phyloP scores from a whole-genome alignment of 2,797 vertebrate species.

The Rhinatrema bivittatum region DNA sequence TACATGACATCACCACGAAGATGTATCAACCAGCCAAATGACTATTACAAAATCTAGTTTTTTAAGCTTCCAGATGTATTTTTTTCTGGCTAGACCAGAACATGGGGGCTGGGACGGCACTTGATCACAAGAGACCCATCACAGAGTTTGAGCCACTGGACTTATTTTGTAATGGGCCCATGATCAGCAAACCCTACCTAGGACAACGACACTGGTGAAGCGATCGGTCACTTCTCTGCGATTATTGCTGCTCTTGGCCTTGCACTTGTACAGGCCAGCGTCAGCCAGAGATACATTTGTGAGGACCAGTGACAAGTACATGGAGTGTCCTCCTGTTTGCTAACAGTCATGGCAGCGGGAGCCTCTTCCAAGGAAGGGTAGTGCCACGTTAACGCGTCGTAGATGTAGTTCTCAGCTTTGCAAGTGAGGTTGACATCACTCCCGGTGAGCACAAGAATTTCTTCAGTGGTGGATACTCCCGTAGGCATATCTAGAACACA shows the following conservation, averaged over 20 bases:
- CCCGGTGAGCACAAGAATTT: conserved; percentile 53
- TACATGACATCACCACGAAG: too few species aligned
- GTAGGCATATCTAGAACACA: conserved; percentile 33
- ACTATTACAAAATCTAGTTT: too few species aligned
- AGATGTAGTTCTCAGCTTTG: conserved; percentile 70
- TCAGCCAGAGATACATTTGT: conserved; percentile 59
- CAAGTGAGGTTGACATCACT: conserved; percentile 63
- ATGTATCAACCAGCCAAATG: too few species aligned
- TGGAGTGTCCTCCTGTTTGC: conserved; percentile 49
- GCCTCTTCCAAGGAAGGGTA: conserved; percentile 47
- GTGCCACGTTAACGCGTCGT: conserved; percentile 65
- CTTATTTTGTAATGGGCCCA: too few species aligned
- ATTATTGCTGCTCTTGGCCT: conserved; percentile 47
- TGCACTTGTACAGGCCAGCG: conserved; percentile 60
- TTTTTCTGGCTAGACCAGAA: too few species aligned
- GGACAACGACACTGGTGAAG: conserved; percentile 47
- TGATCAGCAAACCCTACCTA: too few species aligned
- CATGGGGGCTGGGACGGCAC: too few species aligned
- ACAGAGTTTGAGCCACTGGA: too few species aligned
- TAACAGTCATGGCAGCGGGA: conserved; percentile 10
- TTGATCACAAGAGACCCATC: too few species aligned
- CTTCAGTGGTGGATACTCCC: conserved; percentile 24
- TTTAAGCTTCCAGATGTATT: too few species aligned
- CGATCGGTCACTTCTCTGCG: conserved; percentile 41
- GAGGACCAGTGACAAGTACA: conserved; percentile 58